phyloP scores from a whole-genome alignment of 1,140 invertebrate species.

The Psix sp. region DNA sequence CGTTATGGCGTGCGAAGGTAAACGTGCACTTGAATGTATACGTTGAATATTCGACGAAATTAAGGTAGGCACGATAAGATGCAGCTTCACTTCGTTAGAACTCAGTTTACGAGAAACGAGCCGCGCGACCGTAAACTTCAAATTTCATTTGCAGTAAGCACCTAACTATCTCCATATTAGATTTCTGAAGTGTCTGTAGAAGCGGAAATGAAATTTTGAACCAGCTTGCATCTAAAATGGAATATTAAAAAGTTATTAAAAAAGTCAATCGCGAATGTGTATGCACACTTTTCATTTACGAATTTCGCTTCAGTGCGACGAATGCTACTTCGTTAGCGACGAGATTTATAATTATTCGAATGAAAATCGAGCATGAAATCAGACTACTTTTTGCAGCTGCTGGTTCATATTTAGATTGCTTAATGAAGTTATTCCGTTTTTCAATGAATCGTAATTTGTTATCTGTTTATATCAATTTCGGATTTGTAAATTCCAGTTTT shows the following conservation, averaged over 20 bases:
- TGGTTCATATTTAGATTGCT: too few species aligned
- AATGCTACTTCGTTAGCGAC: conserved; percentile 29
- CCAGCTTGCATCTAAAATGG: conserved; percentile 25
- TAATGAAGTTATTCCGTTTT: too few species aligned
- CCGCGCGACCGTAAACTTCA: conserved; percentile 58
- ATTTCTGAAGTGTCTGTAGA: conserved; percentile 57
- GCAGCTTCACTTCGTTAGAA: conserved; percentile 60
- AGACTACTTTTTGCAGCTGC: too few species aligned
- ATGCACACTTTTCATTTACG: conserved; percentile 8
- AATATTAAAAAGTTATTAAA: conserved; percentile 45
- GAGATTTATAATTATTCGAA: conserved; percentile 14
- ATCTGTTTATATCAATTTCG: too few species aligned
- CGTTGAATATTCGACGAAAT: conserved; percentile 55
- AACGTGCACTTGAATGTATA: conserved; percentile 36
- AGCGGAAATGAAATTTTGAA: conserved; percentile 56
- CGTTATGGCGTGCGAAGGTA: conserved; percentile 40
- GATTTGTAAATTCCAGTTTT: too few species aligned
- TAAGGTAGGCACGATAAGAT: conserved; percentile 60
- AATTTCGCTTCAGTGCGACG: conserved; percentile 2
- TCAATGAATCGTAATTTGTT: too few species aligned
- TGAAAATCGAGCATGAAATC: too few species aligned
- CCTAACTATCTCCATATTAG: conserved; percentile 61
- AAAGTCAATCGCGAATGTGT: conserved; percentile 14
- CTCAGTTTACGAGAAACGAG: conserved; percentile 55
- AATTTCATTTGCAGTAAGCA: conserved; percentile 60